phyloP scores from a whole-genome alignment of 2,113 vertebrate genomes.

The Chlamydotis undulata region DNA sequence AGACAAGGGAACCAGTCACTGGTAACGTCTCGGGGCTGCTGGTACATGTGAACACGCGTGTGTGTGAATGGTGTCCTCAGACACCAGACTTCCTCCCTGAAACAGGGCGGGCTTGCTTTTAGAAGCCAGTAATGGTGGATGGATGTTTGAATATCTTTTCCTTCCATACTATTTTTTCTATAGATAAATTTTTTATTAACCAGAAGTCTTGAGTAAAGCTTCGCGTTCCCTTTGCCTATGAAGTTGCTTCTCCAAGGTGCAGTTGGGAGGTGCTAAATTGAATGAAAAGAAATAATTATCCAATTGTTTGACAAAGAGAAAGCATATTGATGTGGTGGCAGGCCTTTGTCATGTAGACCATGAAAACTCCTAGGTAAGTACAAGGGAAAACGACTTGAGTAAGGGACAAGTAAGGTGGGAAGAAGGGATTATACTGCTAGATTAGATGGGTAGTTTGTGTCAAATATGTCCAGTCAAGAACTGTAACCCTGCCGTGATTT shows the following conservation, averaged over 20 bases:
- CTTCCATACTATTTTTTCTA: neutral
- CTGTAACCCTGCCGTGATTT: neutral
- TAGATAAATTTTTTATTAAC: neutral
- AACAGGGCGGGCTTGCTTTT: neutral
- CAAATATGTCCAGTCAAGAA: neutral
- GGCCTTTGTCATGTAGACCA: neutral
- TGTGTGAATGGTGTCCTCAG: neutral
- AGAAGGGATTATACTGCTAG: neutral
- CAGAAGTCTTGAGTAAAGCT: neutral
- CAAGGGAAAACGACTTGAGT: neutral
- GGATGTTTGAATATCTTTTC: neutral
- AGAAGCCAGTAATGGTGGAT: neutral
- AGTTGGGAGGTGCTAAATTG: neutral
- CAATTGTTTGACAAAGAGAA: neutral
- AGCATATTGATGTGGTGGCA: neutral
- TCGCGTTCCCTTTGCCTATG: neutral
- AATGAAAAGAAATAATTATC: neutral
- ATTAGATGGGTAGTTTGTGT: neutral
- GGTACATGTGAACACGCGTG: accelerated
- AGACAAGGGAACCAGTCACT: neutral
- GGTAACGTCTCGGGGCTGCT: neutral
- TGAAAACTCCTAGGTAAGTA: neutral
- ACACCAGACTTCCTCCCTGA: neutral
- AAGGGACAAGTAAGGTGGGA: neutral
- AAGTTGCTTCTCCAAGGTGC: neutral